Base-by-base conservation (phyloP, 2,888 invertebrate species). In the Noctua janthe region DNA sequence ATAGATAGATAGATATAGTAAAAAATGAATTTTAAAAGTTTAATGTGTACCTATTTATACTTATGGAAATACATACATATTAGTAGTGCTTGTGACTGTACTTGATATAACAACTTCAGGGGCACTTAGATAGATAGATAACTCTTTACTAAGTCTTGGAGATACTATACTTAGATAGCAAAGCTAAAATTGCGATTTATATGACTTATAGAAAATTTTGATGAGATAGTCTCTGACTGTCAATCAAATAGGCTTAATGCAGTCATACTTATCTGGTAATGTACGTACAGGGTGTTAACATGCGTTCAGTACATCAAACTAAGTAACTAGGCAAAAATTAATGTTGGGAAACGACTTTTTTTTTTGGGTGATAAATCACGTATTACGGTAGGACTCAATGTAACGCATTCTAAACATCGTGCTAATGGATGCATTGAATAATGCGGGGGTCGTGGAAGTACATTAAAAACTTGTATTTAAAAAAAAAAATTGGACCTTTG, bases 201-300 rank as follows among this genome's bases (percentile, higher is more conserved):
- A 71, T 75, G 75, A 49, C 15, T 29, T 64, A 39, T 23, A 70
- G n/a, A 81, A n/a, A 49, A 62, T 62, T 29, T 74, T 49, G 7
- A 13, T 70, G 11, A 76, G 62, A 76, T 71, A 81, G 11, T 35
- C 23, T 59, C 47, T 17, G 39, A 2, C 39, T 83, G 83, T 78
- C 83, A 78, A 83, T 78, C 83, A 83, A 77, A 35, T 62, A 10
- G 29, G 67, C 59, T 29, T 72, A 69, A 39, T 43, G 62, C 17
- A 64, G 62, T 15, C 15, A 54, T 49, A 69, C 10, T 29, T 71
- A 64, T 64, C 83, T 17, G 35, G 69, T 69, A 39, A 64, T 54
- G 7, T 59, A 76, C 2, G 5, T 43, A 67, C 2, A 47, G 47
- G 43, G 47, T 47, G 11, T 1, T 11, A 47, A 11, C 47, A 47